Evolutionary conservation across 1,140 invertebrate genomes (phyloP), one percentile per base, ranked within the genome.

Genomic region (Leptestheria dahalacensis): DNA sequence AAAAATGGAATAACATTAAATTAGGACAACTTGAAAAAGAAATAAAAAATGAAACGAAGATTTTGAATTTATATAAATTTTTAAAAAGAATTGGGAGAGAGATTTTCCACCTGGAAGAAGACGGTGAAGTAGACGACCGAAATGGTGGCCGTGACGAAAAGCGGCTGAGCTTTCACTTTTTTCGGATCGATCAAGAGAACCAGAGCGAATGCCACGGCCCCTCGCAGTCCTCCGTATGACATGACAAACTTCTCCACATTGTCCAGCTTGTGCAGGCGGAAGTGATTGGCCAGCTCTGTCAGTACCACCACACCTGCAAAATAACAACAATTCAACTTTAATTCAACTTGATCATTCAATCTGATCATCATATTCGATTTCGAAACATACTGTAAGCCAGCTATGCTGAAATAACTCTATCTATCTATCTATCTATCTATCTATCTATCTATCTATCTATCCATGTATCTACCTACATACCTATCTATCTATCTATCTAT

Each of bases 91-190:
- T 33, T 11, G 46, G 23, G 6, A 10, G 0, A 20, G 21, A 61
- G 21, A 11, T 50, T 59, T n/a, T 50, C 23, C 59, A 82, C 80
- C 74, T 83, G 86, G 64, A 96, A 79, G 74, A 99, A 97, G 2
- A 98, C 94, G 12, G 96, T 99, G 76, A 98, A 99, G 72, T 97
- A 96, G 66, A 99, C 90, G 57, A 99, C 90, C 52, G 94, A 85
- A 70, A 99, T 96, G 0, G 95, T 97, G 1, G 95, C 93, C 25
- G 95, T 97, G 41, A 98, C 86, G 73, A 97, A 94, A 83, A 97
- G 94, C 1, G 85, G 83, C 67, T 91, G 86, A 18, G 86, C 72
- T 25, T 67, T 66, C 28, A 92, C 85, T 65, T 85, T 78, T 57
- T 77, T 75, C 15, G 82, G 81, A 69, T 94, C 81, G 63, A 99